These are phyloP conservation scores for Ctena decussata DNA, from an alignment of 2,888 invertebrate species.

Conservation along the genomic window DNA sequence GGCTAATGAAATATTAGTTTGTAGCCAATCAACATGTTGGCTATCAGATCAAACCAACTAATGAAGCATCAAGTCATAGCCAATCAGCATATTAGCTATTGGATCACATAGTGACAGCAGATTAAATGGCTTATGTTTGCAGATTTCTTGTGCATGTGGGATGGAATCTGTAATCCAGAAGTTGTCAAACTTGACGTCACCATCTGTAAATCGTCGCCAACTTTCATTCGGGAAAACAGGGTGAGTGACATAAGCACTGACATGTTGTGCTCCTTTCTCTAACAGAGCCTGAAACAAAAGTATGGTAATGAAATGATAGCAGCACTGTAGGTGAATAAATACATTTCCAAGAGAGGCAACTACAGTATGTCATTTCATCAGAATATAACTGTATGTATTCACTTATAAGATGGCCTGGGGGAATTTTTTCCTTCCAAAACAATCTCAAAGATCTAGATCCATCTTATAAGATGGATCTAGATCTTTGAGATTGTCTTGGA, in stretches of 20 bases:
- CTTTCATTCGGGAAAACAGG: constrained; percentile 86
- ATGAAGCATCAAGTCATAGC: constrained; percentile 82
- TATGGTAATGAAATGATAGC: no score
- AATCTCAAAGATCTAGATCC: no score
- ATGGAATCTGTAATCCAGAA: constrained; percentile 87
- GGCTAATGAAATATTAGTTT: background rate
- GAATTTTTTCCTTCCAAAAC: no score
- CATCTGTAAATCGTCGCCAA: constrained; percentile 84
- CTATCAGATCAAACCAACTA: background rate
- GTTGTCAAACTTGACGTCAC: constrained; percentile 79
- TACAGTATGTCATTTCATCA: no score
- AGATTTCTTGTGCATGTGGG: constrained; percentile 85
- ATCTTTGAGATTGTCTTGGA: no score
- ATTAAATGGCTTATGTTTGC: constrained; percentile 84
- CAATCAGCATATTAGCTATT: constrained; percentile 84
- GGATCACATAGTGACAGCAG: constrained; percentile 84
- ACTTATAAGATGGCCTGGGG: no score
- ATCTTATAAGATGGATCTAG: no score
- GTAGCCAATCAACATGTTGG: background rate
- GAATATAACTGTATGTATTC: no score
- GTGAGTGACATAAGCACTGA: constrained; percentile 87
- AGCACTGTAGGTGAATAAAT: no score
- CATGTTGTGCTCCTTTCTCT: constrained; percentile 80
- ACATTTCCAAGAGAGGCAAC: no score
- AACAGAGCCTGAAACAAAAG: constrained; percentile 77